Percentiles rank a stretch among this genome's conserved stretches.
phyloP scores from a whole-genome alignment of 2,113 vertebrate species.

The Thalassarche chlororhynchos region DNA sequence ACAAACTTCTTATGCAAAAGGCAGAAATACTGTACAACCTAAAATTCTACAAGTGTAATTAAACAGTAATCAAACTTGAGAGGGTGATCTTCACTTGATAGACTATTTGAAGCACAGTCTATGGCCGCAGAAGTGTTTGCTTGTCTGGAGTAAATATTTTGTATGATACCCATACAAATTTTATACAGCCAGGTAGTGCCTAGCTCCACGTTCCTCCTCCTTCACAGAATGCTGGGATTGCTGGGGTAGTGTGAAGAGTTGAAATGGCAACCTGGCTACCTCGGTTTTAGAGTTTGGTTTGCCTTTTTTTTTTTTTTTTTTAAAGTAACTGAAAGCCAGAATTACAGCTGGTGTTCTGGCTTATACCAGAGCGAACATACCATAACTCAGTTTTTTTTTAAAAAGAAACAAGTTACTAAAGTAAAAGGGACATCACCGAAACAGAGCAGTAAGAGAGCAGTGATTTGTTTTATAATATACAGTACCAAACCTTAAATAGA shows the following conservation, averaged over 20 bases:
- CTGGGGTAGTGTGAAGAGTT: neutral
- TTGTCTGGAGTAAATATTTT: neutral
- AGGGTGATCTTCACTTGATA: neutral
- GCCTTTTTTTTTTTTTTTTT: neutral
- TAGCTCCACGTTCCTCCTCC: fast-evolving
- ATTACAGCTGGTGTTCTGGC: neutral
- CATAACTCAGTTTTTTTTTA: neutral
- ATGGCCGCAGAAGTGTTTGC: neutral
- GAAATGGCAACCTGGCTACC: neutral
- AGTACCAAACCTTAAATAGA: neutral
- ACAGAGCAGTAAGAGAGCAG: neutral
- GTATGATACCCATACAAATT: neutral
- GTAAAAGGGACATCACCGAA: neutral
- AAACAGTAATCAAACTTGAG: neutral
- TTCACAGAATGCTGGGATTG: neutral
- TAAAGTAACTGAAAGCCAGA: neutral
- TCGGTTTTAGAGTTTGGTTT: neutral
- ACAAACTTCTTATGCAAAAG: neutral
- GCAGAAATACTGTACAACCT: neutral
- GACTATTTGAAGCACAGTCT: neutral
- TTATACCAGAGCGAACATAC: neutral
- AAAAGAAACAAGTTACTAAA: neutral
- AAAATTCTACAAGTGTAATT: neutral
- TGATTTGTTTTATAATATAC: neutral
- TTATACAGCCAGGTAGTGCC: neutral